phyloP scores from a whole-genome alignment of 2,113 vertebrate species.

The Strigops habroptila region DNA sequence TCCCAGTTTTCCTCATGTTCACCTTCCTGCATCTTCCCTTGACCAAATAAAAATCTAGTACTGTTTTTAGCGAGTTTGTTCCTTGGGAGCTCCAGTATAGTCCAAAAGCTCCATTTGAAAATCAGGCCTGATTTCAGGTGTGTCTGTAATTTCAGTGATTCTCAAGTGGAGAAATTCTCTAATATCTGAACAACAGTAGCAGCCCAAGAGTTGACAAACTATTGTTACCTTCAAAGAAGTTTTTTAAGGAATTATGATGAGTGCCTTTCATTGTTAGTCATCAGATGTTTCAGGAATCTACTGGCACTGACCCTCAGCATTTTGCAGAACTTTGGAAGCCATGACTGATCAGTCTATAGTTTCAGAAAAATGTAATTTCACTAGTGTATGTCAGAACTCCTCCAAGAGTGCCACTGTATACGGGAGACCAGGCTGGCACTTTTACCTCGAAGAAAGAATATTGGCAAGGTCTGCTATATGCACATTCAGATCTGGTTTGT shows the following conservation, averaged over 20 bases:
- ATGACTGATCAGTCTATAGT: rapidly evolving
- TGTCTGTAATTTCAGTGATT: background rate
- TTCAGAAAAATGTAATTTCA: background rate
- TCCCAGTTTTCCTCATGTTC: background rate
- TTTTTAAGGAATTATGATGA: background rate
- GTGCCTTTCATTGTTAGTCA: background rate
- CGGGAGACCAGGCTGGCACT: background rate
- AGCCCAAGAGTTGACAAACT: background rate
- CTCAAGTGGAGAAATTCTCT: background rate
- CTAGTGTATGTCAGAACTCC: background rate
- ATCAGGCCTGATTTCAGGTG: background rate
- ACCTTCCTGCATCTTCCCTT: background rate
- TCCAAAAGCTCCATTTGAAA: background rate
- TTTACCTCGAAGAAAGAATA: background rate
- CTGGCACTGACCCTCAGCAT: background rate
- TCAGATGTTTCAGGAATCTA: background rate
- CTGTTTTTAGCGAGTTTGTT: background rate
- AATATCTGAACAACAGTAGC: background rate
- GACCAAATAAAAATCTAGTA: background rate
- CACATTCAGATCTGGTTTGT: background rate
- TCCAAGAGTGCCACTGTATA: background rate
- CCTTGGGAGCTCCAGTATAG: background rate
- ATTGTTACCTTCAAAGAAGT: background rate
- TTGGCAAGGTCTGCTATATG: background rate
- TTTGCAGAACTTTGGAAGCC: background rate